Base-by-base conservation (phyloP, 2,888 invertebrate species). In the Macaria notata region DNA sequence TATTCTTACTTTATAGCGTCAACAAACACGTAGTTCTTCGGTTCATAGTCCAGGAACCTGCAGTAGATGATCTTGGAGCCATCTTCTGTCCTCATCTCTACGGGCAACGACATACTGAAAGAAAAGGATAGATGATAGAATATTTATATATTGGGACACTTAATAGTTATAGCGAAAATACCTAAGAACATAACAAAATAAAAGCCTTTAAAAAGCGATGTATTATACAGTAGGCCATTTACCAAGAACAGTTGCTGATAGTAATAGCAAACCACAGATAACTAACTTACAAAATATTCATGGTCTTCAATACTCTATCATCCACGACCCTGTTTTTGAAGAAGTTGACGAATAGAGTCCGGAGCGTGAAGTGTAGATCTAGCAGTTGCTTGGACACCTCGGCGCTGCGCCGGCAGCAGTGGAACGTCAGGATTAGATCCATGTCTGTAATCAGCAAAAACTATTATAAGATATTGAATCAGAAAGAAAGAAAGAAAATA, bases 381-480 rank as follows among this genome's bases (percentile, higher is more conserved):
- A 96, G 88, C 7, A 95, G 94, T 48, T 88, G 87, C 76, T 96
- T 96, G 0, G 96, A 92, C 19, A 93, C 89, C 65, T 95, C 95
- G 51, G 94, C 86, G 64, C 94, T 94, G 67, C 93, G 93, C 56
- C 93, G 88, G 78, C 95, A 95, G 72, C 95, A 94, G 78, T 95
- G 94, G 65, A 94, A 93, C 58, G 94, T 94, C 39, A 95, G 79
- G 49, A 94, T 93, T 7, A 94, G 85, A 62, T 94, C 94, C 49
- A 90, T 70, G 58, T 60, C 93, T 93, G 69, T 3, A 73, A 72
- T 4, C 33, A 19, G 19, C 19, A 19, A 19, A 19, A 19, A 19
- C 29, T 3, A 0, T 0, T 4, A 6, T 36, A 7, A 36, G 33
- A 4, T 36, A 6, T 36, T 36, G 33, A 6, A 6, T 36, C 4